A percentile compares a stretch with the other conserved stretches of the same genome.
Conservation (phyloP, 2,113 vertebrate species). For the Herpailurus yagouaroundi region DNA sequence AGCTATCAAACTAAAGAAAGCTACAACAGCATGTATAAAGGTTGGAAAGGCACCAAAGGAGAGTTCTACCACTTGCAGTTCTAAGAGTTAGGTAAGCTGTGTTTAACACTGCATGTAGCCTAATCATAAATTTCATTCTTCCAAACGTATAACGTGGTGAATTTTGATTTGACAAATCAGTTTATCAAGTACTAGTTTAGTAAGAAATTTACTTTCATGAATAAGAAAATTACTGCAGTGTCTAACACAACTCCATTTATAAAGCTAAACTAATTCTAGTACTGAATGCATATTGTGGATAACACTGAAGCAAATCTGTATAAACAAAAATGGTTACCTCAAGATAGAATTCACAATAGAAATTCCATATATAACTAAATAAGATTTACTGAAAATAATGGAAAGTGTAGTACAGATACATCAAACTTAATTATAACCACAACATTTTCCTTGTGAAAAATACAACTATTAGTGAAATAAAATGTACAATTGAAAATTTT, state of each 20-base stretch:
- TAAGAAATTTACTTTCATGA: constrained; percentile 92
- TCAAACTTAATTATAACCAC: constrained; percentile 91
- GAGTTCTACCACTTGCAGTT: constrained; percentile 85
- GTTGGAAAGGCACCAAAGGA: constrained; percentile 87
- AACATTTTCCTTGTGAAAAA: constrained; percentile 98
- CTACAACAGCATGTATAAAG: constrained; percentile 77
- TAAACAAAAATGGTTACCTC: constrained; percentile 84
- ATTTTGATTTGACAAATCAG: constrained; percentile 82
- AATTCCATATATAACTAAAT: constrained; percentile 91
- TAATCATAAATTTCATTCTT: constrained; percentile 78
- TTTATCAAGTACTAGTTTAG: constrained; percentile 88
- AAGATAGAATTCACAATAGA: constrained; percentile 73
- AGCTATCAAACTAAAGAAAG: constrained; percentile 74
- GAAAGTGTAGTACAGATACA: constrained; percentile 92
- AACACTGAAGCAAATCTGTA: constrained; percentile 89
- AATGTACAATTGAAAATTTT: constrained; percentile 89
- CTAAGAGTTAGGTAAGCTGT: constrained; percentile 82
- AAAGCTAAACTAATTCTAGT: constrained; percentile 90
- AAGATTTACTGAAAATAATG: constrained; percentile 89
- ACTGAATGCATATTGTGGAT: constrained; percentile 88
- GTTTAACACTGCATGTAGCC: constrained; percentile 86
- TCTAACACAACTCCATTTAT: constrained; percentile 90
- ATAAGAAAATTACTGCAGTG: constrained; percentile 91
- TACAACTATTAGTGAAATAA: constrained; percentile 96
- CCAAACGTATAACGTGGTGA: constrained; percentile 75